phyloP scores from a whole-genome alignment of 2,797 vertebrate genomes.

The Serranus cabrilla region DNA sequence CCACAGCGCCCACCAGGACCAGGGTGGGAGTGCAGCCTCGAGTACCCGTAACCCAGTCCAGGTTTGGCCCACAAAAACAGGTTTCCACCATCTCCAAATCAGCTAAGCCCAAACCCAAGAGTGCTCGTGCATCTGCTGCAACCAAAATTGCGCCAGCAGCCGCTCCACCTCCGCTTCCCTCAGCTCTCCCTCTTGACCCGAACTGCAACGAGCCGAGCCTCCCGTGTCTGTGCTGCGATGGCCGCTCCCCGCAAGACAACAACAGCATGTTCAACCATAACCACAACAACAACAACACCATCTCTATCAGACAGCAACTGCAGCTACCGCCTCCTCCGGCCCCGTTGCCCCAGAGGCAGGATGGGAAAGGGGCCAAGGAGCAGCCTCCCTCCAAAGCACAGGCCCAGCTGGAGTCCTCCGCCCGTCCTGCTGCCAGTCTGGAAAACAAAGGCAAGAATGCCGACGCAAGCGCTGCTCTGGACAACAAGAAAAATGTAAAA shows the following conservation, averaged over 20 bases:
- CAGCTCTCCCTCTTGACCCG: conserved; percentile 83
- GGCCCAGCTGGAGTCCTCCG: conserved; percentile 61
- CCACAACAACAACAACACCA: conserved; percentile 88
- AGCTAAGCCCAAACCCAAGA: conserved; percentile 81
- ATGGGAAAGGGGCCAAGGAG: conserved; percentile 66
- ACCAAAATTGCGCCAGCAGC: conserved; percentile 45
- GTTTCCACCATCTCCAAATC: conserved; percentile 57
- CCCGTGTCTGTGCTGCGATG: conserved; percentile 92
- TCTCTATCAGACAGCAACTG: conserved; percentile 84
- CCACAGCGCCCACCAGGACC: conserved; percentile 72
- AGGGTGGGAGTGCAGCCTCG: conserved; percentile 76
- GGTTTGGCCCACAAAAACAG: conserved; percentile 75
- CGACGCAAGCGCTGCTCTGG: conserved; percentile 56
- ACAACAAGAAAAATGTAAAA: conserved; percentile 77
- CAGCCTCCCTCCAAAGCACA: conserved; percentile 50
- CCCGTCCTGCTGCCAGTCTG: conserved; percentile 46
- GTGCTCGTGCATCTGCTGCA: conserved; percentile 57
- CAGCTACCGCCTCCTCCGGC: conserved; percentile 79
- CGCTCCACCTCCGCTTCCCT: conserved; percentile 59
- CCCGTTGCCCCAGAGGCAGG: conserved; percentile 67
- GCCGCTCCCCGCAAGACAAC: conserved; percentile 86
- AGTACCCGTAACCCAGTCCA: conserved; percentile 72
- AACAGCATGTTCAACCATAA: conserved; percentile 88
- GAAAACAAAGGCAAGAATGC: conserved; percentile 57
- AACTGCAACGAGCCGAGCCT: conserved; percentile 95